Evolutionary conservation across 2,113 vertebrate genomes (phyloP).

Genomic region (Scartelaos histophorus): DNA sequence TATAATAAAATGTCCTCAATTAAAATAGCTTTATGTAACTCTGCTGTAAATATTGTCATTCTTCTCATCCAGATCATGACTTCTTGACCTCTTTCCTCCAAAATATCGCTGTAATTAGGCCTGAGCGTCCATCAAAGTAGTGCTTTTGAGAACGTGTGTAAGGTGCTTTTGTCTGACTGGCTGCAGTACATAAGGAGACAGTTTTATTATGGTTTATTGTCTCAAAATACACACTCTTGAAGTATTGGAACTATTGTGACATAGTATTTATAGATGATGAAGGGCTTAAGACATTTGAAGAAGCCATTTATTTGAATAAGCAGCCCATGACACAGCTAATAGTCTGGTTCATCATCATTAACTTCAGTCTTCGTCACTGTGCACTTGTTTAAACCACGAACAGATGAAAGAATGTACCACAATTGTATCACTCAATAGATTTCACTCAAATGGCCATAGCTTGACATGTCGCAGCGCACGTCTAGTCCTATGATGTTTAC

Average conservation of each 20-base stretch:
- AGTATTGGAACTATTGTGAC: slow-evolving; percentile 7
- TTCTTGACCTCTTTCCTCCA: slow-evolving; percentile 71
- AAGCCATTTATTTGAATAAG: slow-evolving; percentile 17
- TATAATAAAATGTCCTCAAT: slow-evolving; percentile 17
- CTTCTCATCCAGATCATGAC: slow-evolving; percentile 74
- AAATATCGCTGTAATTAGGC: slow-evolving; percentile 79
- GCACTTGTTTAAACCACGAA: slow-evolving; percentile 21
- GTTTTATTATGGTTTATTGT: slow-evolving; percentile 5
- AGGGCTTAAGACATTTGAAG: not conserved
- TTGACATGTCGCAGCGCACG: slow-evolving; percentile 64
- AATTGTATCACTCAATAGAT: slow-evolving; percentile 64
- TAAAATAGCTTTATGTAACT: slow-evolving; percentile 72
- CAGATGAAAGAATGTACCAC: slow-evolving; percentile 40
- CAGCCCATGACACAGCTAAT: slow-evolving; percentile 45
- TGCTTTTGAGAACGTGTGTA: slow-evolving; percentile 74
- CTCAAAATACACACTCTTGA: slow-evolving; percentile 5
- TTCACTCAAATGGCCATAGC: slow-evolving; percentile 61
- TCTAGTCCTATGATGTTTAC: slow-evolving; percentile 64
- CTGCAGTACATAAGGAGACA: not conserved
- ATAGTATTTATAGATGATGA: slow-evolving; percentile 8
- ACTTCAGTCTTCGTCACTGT: slow-evolving; percentile 30
- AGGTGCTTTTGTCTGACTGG: slow-evolving; percentile 55
- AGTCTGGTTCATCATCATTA: slow-evolving; percentile 36
- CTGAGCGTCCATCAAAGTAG: slow-evolving; percentile 81
- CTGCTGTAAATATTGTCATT: slow-evolving; percentile 69